Conservation (phyloP, 2,888 invertebrate genomes). For the Chrysolina haemoptera region DNA sequence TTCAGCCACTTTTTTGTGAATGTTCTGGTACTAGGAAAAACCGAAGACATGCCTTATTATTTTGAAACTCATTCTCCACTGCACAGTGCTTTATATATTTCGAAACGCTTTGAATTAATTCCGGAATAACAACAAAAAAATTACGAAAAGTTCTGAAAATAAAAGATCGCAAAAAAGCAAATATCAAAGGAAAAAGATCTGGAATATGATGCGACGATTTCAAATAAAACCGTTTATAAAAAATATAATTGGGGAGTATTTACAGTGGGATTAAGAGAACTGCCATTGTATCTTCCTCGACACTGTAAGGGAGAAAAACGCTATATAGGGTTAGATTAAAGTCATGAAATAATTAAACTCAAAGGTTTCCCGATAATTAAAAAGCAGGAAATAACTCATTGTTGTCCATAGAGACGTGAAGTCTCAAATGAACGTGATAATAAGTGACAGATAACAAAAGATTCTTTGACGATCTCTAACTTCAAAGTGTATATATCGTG, state of each 20-base stretch:
- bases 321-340: slow-evolving; percentile 57
- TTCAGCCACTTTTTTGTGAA: too few relatives aligned
- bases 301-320: slow-evolving; percentile 40
- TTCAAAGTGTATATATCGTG: slow-evolving; percentile 66
- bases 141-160: background rate
- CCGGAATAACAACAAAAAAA: background rate
- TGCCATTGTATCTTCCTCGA: slow-evolving; percentile 40
- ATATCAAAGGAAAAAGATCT: slow-evolving; percentile 39
- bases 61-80: too few relatives aligned
- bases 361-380: slow-evolving; percentile 69
- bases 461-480: slow-evolving; percentile 67
- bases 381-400: slow-evolving; percentile 69
- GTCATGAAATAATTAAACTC: slow-evolving; percentile 61
- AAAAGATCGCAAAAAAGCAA: slow-evolving; percentile 31
- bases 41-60: too few relatives aligned
- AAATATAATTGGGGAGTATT: slow-evolving; percentile 41
- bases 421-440: slow-evolving; percentile 69
- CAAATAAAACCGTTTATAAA: slow-evolving; percentile 42
- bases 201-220: slow-evolving; percentile 35
- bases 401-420: slow-evolving; percentile 65
- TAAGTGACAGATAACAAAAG: slow-evolving; percentile 70
- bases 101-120: background rate
- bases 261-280: slow-evolving; percentile 33
- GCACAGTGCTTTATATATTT: background rate
- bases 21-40: too few relatives aligned